Base-by-base conservation (phyloP, 2,888 invertebrate species). In the Netelia melanura region DNA sequence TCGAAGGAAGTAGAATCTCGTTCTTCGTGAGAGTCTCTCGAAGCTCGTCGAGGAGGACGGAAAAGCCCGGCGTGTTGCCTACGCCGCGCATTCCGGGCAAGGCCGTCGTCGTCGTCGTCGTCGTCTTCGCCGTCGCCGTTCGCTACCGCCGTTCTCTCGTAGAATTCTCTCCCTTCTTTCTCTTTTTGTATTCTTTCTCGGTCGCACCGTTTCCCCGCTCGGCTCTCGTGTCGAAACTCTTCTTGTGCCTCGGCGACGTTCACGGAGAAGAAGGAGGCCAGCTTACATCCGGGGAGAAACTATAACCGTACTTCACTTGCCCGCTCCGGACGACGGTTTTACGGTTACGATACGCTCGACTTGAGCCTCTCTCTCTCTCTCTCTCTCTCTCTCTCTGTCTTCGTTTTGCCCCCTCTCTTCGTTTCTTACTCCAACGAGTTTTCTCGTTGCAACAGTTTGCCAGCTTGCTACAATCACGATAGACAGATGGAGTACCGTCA, bases 201-300 rank as follows among this genome's bases (percentile, higher is more conserved):
- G 79, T 62, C 52, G 54, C 54, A 54, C 30, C 30, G 30, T 48
- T 48, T 48, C 48, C 14, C 11, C 14, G 48, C 14, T 48, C 48
- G 48, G 17, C 17, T 17, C 48, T 76, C 74, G 84, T 76, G 75
- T 64, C 65, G 70, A 74, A 74, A 78, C 68, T 81, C 78, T 72
- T 61, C 62, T 70, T 21, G 38, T 54, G 21, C 76, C 58, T 52
- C 72, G 70, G 43, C 61, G 17, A 54, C 74, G 70, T 81, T 81
- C 81, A 61, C 78, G 75, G 44, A 77, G 84, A 83, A 89, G 90
- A 92, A 92, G 90, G 92, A 92, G 92, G 92, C 91, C 92, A 92
- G 85, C 87, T 89, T 88, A 91, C 91, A 92, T 92, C 92, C 92
- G 92, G 92, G 91, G 92, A 92, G 91, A 92, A 92, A 92, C 92